Evolutionary conservation across 64 coral and sea anemone genomes (phyloP), one percentile per base, ranked within the genome.

Genomic region (Montipora efflorescens): DNA sequence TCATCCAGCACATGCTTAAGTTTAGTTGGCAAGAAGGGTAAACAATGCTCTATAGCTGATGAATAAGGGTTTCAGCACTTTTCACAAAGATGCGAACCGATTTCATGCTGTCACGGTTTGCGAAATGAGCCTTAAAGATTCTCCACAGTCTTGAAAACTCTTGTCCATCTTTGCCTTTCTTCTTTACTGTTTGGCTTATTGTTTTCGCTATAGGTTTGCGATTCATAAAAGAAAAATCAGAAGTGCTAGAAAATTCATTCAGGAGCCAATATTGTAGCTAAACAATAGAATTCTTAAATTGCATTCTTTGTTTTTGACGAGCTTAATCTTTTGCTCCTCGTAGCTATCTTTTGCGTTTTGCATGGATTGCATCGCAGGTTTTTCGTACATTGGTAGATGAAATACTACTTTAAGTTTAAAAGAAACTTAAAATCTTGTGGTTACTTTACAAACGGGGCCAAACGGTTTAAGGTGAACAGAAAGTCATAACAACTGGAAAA

Each of bases 1-100:
- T 71, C 18, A 49, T 67, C 49, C 2, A 14, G 66, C 82, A 85
- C 82, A 85, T 85, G 82, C 66, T 85, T 85, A 70, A 68, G 82
- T 70, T 51, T 20, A 85, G 82, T 85, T 70, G 62, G 48, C 45
- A 50, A 49, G 66, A 64, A n/a, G 10, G 12, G 5, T 69, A 50
- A 85, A 85, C 82, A 85, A 85, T 70, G 64, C 46, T 5, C 3
- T 4, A 7, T 48, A 71, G 19, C 10, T 71, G 18, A 50, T 44
- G 45, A 85, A 70, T 49, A 49, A 50, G 66, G 16, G 70, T 11
- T 47, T 62, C 43, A 85, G 45, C 18, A 47, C 46, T 85, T 47
- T 85, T 49, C 18, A 71, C 59, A 83, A 67, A 83, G 81, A 83
- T 25, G 21, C 25, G 57, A 23, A 8, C 49, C 19, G 45, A 82